Conservation (phyloP, 2,888 invertebrate genomes). For the Lydus trimaculatus region DNA sequence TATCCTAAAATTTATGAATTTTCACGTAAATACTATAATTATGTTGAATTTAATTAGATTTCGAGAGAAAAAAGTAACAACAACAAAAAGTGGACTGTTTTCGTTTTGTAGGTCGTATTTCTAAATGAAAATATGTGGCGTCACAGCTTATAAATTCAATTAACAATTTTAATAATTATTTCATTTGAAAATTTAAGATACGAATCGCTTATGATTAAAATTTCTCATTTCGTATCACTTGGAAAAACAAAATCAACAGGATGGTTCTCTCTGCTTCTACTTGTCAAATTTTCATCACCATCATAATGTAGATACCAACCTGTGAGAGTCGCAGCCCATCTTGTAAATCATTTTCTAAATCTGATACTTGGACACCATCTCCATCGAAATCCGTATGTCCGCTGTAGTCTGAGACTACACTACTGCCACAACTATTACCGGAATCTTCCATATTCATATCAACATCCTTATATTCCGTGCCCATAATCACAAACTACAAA, state of each 20-base stretch:
- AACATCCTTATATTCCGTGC: conserved; percentile 56
- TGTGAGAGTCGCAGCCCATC: conserved; percentile 54
- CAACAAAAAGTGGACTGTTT: too few relatives aligned
- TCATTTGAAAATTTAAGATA: neutral
- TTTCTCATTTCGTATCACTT: too few relatives aligned
- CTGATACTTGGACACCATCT: conserved; percentile 66
- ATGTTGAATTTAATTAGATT: neutral
- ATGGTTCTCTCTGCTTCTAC: neutral
- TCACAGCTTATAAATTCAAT: neutral
- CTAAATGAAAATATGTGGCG: neutral
- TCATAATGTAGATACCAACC: conserved; percentile 42
- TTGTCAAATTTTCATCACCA: neutral
- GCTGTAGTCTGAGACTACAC: conserved; percentile 58
- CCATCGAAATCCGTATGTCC: conserved; percentile 64
- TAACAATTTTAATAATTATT: neutral
- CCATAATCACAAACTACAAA: conserved; percentile 51
- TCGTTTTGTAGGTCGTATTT: neutral
- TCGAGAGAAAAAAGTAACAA: too few relatives aligned
- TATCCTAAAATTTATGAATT: neutral
- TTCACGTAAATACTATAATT: neutral
- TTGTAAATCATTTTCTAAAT: conserved; percentile 64
- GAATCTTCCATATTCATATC: conserved; percentile 59
- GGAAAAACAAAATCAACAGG: too few relatives aligned
- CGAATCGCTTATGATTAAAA: too few relatives aligned
- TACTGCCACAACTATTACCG: conserved; percentile 61